Conservation (phyloP, 2,113 vertebrate species). For the Deroptyus accipitrinus region DNA sequence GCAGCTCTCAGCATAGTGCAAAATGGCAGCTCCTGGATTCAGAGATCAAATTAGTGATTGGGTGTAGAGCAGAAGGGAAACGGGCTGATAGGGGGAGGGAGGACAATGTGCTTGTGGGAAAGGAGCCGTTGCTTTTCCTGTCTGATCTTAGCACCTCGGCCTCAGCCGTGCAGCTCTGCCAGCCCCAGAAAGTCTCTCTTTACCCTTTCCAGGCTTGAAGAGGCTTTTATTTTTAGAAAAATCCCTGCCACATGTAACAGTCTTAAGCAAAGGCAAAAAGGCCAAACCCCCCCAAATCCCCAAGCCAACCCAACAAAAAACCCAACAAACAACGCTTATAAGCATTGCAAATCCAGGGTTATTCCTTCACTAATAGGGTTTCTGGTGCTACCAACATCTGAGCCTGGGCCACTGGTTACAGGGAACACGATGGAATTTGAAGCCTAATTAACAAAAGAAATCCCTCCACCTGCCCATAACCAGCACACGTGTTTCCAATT, state of each 20-base stretch:
- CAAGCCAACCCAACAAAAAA: neutral
- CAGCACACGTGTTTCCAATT: slow-evolving; percentile 50
- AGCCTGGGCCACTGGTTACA: slow-evolving; percentile 19
- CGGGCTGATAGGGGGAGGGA: neutral
- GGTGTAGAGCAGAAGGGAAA: slow-evolving; percentile 17
- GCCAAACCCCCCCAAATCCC: neutral
- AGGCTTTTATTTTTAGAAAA: neutral
- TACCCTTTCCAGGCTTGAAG: neutral
- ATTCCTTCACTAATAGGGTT: neutral
- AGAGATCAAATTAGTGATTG: neutral
- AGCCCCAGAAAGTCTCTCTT: neutral
- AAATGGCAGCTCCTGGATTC: neutral
- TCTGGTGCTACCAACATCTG: neutral
- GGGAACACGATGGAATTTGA: slow-evolving; percentile 46
- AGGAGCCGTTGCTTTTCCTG: slow-evolving; percentile 2
- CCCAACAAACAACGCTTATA: neutral
- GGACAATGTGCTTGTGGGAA: slow-evolving; percentile 36
- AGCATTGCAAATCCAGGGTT: neutral
- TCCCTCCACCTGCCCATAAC: slow-evolving; percentile 51
- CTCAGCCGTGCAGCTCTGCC: neutral
- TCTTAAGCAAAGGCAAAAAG: neutral
- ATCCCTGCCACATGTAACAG: neutral
- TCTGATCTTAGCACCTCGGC: neutral
- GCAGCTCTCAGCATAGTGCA: neutral
- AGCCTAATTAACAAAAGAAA: slow-evolving; percentile 53